phyloP scores from a whole-genome alignment of 2,888 invertebrate species.

The Quadroppia sp. region DNA sequence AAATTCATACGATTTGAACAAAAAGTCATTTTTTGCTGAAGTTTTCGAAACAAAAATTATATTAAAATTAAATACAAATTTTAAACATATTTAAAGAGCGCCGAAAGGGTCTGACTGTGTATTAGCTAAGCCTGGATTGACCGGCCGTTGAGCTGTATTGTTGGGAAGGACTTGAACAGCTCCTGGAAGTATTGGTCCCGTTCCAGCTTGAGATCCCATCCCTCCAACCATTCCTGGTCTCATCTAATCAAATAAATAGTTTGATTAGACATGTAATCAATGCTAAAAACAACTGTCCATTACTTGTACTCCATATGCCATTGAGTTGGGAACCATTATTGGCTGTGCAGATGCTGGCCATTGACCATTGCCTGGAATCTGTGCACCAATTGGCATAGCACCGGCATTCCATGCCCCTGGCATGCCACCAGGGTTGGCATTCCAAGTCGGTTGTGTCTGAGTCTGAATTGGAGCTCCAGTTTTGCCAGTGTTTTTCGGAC shows the following conservation, averaged over 20 bases:
- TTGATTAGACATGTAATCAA: neutral
- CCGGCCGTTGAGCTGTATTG: conserved; percentile 6
- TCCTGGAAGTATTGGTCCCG: conserved; percentile 20
- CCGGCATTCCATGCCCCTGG: neutral
- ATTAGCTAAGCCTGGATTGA: conserved; percentile 13
- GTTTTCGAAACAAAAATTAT: neutral
- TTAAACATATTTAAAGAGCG: conserved; percentile 31
- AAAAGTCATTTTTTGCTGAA: neutral
- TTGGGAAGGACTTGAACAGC: conserved; percentile 33
- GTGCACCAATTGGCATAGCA: neutral
- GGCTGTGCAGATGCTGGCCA: neutral
- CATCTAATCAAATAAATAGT: neutral
- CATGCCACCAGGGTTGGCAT: neutral
- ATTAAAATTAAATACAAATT: neutral
- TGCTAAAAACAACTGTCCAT: neutral
- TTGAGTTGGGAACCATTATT: conserved; percentile 33
- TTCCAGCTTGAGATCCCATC: neutral
- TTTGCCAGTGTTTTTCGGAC: conserved; percentile 39
- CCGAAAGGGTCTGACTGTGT: conserved; percentile 40
- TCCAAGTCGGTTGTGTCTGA: neutral
- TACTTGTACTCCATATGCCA: conserved; percentile 8
- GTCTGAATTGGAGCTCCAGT: conserved; percentile 29
- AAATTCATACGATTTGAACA: neutral
- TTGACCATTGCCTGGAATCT: neutral
- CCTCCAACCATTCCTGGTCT: neutral